Evolutionary conservation across 1,140 invertebrate species (phyloP).

Genomic region (Zophobas atratus): DNA sequence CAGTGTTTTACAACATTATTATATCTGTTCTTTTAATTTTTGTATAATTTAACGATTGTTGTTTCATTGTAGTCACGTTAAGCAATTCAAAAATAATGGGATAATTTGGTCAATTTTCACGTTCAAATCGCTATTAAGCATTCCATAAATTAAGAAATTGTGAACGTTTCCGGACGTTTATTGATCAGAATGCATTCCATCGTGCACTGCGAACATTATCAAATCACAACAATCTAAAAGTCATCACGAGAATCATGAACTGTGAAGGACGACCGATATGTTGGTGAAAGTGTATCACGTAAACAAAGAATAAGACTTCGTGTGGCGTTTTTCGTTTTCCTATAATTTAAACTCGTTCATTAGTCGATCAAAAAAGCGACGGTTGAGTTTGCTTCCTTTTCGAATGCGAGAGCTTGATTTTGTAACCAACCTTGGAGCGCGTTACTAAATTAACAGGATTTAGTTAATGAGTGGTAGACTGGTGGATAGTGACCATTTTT

Average conservation of each 20-base stretch:
- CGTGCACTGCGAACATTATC: constrained; percentile 27
- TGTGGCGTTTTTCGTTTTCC: constrained; percentile 40
- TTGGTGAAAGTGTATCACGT: constrained; percentile 49
- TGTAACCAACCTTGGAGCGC: constrained; percentile 14
- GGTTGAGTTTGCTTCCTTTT: constrained; percentile 17
- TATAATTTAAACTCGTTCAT: constrained; percentile 38
- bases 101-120: background rate
- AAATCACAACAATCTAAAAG: constrained; percentile 45
- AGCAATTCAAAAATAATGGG: too few species aligned
- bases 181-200: background rate
- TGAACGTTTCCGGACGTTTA: constrained; percentile 1
- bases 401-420: constrained; percentile 6
- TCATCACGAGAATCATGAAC: constrained; percentile 45
- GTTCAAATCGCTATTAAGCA: background rate
- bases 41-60: background rate
- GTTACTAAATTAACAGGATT: constrained; percentile 33
- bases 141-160: constrained; percentile 6
- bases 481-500: background rate
- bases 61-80: background rate
- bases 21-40: background rate
- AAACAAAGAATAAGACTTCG: constrained; percentile 40
- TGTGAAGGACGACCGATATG: constrained; percentile 48
- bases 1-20: background rate
- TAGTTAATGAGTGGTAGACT: background rate
- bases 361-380: constrained; percentile 12